Evolutionary conservation across 2,888 invertebrate genomes (phyloP).

Genomic region (Sphecodes monilicornis): DNA sequence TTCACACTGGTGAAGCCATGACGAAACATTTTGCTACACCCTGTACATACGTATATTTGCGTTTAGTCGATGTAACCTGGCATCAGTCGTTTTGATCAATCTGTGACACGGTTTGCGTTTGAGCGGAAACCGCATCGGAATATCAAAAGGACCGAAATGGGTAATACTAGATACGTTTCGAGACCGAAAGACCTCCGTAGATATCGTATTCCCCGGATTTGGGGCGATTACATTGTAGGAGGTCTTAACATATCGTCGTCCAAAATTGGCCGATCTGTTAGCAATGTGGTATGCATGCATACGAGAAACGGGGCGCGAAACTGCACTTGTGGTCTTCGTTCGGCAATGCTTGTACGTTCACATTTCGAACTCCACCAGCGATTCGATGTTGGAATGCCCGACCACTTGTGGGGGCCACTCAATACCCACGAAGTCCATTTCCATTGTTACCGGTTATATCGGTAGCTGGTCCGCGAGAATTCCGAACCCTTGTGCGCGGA

Average conservation of each 20-base stretch:
- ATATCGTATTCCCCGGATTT: conserved; percentile 50
- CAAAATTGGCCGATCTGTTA: conserved; percentile 75
- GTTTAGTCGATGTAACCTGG: not conserved
- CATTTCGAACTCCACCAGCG: conserved; percentile 70
- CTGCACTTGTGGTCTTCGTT: conserved; percentile 70
- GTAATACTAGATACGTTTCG: conserved; percentile 38
- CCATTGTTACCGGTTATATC: conserved; percentile 72
- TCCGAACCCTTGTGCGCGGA: conserved; percentile 62
- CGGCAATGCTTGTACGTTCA: conserved; percentile 66
- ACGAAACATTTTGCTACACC: too few relatives aligned
- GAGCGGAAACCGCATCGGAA: conserved; percentile 50
- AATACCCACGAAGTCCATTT: conserved; percentile 72
- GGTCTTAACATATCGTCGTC: conserved; percentile 73
- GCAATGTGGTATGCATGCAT: conserved; percentile 72
- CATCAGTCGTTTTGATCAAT: conserved; percentile 19
- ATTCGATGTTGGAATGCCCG: conserved; percentile 75
- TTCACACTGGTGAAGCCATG: too few relatives aligned
- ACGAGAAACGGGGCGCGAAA: conserved; percentile 68
- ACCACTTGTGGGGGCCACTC: conserved; percentile 73
- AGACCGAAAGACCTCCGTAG: conserved; percentile 43
- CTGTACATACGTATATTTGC: too few relatives aligned
- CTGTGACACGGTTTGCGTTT: conserved; percentile 33
- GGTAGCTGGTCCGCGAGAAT: conserved; percentile 68
- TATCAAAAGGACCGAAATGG: conserved; percentile 50
- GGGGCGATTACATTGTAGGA: conserved; percentile 69